phyloP scores from a whole-genome alignment of 2,888 invertebrate species.

The Teleogryllus oceanicus region DNA sequence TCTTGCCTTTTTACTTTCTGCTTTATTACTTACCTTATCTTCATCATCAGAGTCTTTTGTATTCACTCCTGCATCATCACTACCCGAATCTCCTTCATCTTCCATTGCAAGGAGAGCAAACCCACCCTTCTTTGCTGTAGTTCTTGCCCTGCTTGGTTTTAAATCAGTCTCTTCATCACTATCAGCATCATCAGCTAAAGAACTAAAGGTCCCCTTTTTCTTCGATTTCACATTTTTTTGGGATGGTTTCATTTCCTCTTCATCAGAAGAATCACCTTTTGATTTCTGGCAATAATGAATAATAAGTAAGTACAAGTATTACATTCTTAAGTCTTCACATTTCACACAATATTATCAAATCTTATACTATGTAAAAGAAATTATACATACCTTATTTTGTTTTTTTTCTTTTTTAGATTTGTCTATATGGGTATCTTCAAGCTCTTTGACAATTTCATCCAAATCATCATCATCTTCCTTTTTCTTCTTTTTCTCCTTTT shows the following conservation, averaged over 20 bases:
- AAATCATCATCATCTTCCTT: conserved; percentile 48
- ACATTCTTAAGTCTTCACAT: neutral
- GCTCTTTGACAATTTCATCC: conserved; percentile 46
- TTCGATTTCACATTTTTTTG: conserved; percentile 27
- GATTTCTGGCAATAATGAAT: conserved; percentile 34
- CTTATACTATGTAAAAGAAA: neutral
- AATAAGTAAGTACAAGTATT: neutral
- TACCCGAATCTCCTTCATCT: conserved; percentile 31
- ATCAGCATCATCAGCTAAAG: conserved; percentile 29
- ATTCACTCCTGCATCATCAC: conserved; percentile 19
- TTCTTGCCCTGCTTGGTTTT: conserved; percentile 20
- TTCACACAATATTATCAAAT: neutral
- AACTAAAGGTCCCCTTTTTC: conserved; percentile 31
- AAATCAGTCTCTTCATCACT: conserved; percentile 28
- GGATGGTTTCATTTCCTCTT: conserved; percentile 24
- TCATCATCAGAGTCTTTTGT: conserved; percentile 36
- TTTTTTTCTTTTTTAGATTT: conserved; percentile 55
- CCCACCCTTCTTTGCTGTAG: conserved; percentile 48
- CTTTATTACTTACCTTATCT: neutral
- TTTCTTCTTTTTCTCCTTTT: conserved; percentile 47
- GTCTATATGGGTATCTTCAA: conserved; percentile 38
- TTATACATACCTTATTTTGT: conserved; percentile 58
- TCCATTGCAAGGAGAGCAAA: conserved; percentile 68
- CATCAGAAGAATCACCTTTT: conserved; percentile 37
- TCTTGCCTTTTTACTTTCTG: conserved; percentile 9